Evolutionary conservation across 1,140 invertebrate species (phyloP).

Genomic region (Heliothis subflexa): DNA sequence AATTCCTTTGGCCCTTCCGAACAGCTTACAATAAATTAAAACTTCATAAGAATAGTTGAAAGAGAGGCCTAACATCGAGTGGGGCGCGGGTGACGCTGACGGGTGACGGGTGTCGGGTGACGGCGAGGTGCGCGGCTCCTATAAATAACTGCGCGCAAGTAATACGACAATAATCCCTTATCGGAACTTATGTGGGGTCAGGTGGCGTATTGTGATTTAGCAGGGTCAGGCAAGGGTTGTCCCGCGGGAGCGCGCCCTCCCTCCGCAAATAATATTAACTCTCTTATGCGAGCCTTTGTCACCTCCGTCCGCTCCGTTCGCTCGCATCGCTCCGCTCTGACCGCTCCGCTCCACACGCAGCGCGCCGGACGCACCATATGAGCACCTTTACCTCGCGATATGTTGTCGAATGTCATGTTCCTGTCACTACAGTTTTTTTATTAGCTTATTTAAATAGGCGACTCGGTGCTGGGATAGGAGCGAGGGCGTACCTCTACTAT

Average conservation of each 20-base stretch:
- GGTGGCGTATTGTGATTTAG: conserved; percentile 61
- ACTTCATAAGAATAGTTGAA: not conserved
- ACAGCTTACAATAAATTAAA: not conserved
- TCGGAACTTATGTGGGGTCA: conserved; percentile 54
- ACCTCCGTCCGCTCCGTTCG: conserved; percentile 40
- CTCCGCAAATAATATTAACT: conserved; percentile 70
- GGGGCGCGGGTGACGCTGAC: not conserved
- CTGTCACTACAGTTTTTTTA: not conserved
- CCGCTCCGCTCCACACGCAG: not conserved
- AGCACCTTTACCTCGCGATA: too few relatives aligned
- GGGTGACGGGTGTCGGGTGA: not conserved
- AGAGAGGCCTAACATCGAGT: not conserved
- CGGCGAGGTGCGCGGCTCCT: conserved; percentile 1
- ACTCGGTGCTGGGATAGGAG: too few relatives aligned
- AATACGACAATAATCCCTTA: conserved; percentile 49
- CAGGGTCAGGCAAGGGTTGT: conserved; percentile 68
- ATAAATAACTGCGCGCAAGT: conserved; percentile 45
- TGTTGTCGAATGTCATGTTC: not conserved
- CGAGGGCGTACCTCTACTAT: too few relatives aligned
- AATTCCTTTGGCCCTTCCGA: not conserved
- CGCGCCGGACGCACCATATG: too few relatives aligned
- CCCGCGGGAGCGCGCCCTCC: conserved; percentile 53
- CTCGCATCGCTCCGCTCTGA: not conserved
- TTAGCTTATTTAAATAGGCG: too few relatives aligned
- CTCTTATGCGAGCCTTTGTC: conserved; percentile 58